Conservation (phyloP, 2,888 invertebrate species). For the Fissipunctia ypsillon region DNA sequence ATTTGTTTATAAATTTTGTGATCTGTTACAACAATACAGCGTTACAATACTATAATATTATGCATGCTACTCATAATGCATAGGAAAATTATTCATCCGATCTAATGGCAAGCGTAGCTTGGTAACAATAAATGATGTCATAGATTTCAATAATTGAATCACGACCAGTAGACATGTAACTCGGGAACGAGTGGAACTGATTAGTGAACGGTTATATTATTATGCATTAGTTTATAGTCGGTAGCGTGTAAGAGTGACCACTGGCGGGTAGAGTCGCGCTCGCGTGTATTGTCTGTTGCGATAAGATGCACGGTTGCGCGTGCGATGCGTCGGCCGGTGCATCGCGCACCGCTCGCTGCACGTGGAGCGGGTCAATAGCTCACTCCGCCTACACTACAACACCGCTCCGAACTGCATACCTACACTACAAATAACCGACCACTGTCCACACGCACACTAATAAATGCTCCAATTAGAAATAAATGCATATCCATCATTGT, state of each 20-base stretch:
- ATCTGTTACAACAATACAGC: slow-evolving; percentile 30
- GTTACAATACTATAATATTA: slow-evolving; percentile 13
- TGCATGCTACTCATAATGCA: slow-evolving; percentile 24
- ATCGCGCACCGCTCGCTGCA: slow-evolving; percentile 72
- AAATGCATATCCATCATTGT: slow-evolving; percentile 45
- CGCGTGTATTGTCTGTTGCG: slow-evolving; percentile 40
- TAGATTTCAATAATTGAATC: slow-evolving; percentile 57
- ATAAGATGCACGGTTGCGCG: slow-evolving; percentile 61
- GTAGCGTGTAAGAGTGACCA: slow-evolving; percentile 31
- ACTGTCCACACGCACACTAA: slow-evolving; percentile 66
- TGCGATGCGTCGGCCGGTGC: slow-evolving; percentile 60
- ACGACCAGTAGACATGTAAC: slow-evolving; percentile 42
- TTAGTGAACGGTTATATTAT: slow-evolving; percentile 42
- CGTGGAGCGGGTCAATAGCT: slow-evolving; percentile 85
- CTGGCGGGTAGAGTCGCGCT: slow-evolving; percentile 16
- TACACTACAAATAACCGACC: slow-evolving; percentile 66
- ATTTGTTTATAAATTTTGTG: slow-evolving; percentile 26
- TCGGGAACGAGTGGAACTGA: slow-evolving; percentile 41
- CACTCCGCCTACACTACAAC: slow-evolving; percentile 68
- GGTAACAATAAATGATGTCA: slow-evolving; percentile 61
- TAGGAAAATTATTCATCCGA: slow-evolving; percentile 44
- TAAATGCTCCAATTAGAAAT: slow-evolving; percentile 52
- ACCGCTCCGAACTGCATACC: slow-evolving; percentile 58
- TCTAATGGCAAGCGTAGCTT: slow-evolving; percentile 26
- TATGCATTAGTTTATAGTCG: slow-evolving; percentile 23